Conservation (phyloP, 1,140 invertebrate genomes). For the Drosophila santomea region DNA sequence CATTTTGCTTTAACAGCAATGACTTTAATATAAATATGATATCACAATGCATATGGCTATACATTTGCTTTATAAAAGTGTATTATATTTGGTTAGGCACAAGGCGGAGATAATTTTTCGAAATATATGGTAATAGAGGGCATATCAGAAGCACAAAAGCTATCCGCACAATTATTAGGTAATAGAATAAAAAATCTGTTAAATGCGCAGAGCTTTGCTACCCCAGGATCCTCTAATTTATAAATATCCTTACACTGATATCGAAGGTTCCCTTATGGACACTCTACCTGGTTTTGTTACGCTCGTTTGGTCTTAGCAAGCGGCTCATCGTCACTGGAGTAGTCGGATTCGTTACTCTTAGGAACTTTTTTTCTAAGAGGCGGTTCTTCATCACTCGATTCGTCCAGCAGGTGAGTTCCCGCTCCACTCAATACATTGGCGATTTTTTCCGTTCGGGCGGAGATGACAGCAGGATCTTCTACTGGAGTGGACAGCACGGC, state of each 20-base stretch:
- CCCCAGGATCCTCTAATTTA: neutral
- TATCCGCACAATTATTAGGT: neutral
- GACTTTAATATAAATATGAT: conserved; percentile 25
- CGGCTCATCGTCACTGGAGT: conserved; percentile 23
- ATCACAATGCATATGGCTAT: conserved; percentile 23
- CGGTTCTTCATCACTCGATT: neutral
- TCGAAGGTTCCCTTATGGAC: neutral
- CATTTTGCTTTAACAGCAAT: too few species aligned
- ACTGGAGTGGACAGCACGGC: conserved; percentile 54
- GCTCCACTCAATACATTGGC: conserved; percentile 4
- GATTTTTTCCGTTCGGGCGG: conserved; percentile 30
- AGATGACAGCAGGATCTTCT: neutral
- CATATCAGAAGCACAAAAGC: too few species aligned
- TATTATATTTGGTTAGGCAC: neutral
- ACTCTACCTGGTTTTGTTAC: neutral
- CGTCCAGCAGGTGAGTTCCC: neutral
- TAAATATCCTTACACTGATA: neutral
- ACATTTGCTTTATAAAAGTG: conserved; percentile 8
- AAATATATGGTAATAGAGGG: neutral
- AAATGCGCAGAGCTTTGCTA: neutral
- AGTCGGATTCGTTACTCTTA: neutral
- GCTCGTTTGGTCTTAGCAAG: conserved; percentile 8
- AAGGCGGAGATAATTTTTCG: neutral
- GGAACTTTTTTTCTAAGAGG: neutral
- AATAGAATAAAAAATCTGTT: neutral